Evolutionary conservation across 1,140 invertebrate species (phyloP).

Genomic region (Camponotus pennsylvanicus): DNA sequence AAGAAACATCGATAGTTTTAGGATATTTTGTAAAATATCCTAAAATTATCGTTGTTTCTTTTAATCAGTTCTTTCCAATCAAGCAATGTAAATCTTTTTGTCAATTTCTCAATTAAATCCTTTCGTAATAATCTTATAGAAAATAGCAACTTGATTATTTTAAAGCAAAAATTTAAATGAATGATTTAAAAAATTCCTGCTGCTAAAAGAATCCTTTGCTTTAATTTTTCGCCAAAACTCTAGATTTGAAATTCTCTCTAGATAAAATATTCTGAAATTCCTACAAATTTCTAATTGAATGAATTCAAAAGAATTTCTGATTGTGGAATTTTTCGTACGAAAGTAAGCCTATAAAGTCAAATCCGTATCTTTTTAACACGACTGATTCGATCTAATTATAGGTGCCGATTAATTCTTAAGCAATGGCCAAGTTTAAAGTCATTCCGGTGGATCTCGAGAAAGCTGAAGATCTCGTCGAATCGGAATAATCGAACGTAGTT

Average conservation of each 20-base stretch:
- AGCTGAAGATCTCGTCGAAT: slow-evolving; percentile 76
- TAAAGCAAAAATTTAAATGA: neutral
- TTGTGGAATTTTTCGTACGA: neutral
- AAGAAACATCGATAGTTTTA: neutral
- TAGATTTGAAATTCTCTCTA: neutral
- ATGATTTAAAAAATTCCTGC: neutral
- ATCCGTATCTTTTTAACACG: neutral
- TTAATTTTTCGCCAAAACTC: neutral
- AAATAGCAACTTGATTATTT: neutral
- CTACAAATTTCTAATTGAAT: neutral
- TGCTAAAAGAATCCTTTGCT: neutral
- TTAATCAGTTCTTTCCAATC: neutral
- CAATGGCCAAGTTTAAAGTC: slow-evolving; percentile 80
- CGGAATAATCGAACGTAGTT: slow-evolving; percentile 74
- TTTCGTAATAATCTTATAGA: neutral
- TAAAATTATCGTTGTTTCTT: too few relatives aligned
- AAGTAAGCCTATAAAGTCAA: neutral
- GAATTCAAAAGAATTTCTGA: neutral
- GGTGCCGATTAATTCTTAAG: slow-evolving; percentile 59
- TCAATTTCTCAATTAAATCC: slow-evolving; percentile 6
- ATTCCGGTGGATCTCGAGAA: slow-evolving; percentile 78
- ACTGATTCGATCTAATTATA: neutral
- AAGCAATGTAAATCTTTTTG: neutral
- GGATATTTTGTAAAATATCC: neutral
- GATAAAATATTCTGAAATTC: neutral